Evolutionary conservation across 2,888 invertebrate species (phyloP), one percentile per base, ranked within the genome.

Genomic region (Hydriomena furcata): DNA sequence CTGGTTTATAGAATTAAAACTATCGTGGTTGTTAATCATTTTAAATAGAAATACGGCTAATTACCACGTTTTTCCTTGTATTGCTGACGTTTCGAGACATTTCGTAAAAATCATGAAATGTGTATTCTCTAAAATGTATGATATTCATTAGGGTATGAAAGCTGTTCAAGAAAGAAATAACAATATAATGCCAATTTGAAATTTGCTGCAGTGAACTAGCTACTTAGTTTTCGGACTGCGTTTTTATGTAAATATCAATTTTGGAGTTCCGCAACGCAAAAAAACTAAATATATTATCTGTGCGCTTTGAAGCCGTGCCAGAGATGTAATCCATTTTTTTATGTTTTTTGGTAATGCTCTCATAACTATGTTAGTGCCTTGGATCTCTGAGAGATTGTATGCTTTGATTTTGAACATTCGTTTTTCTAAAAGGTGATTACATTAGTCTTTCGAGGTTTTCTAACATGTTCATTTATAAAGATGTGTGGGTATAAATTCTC

Each of bases 271-370:
- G 40, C 32, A 49, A 46, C 24, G 35, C 43, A 55, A 52, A 52
- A 52, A 52, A 40, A 47, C 52, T 48, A 52, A 52, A 44, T 52
- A 44, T 50, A 55, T 55, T 47, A 46, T 32, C 46, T 23, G 36
- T 36, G 30, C 11, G 38, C 54, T 58, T 58, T 54, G 58, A 58
- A 54, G 54, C 44, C 49, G 54, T 41, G 58, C 58, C 58, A 58
- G 48, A 17, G 27, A 13, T 23, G 20, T 35, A 54, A 54, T 54
- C 45, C 43, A 44, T 46, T 58, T 52, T 58, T 58, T 54, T 38
- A 49, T 45, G 52, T 37, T 52, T 42, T 53, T 35, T 23, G 20
- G 44, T 45, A 51, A 57, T 53, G 56, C 28, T 47, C 52, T 56
- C 47, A 38, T 56, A 47, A 56, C 37, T 52, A 12, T 23, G 52